Percentiles rank a stretch among this genome's conserved stretches.
Evolutionary conservation across 2,113 vertebrate species (phyloP).

Genomic region (Mirounga angustirostris): DNA sequence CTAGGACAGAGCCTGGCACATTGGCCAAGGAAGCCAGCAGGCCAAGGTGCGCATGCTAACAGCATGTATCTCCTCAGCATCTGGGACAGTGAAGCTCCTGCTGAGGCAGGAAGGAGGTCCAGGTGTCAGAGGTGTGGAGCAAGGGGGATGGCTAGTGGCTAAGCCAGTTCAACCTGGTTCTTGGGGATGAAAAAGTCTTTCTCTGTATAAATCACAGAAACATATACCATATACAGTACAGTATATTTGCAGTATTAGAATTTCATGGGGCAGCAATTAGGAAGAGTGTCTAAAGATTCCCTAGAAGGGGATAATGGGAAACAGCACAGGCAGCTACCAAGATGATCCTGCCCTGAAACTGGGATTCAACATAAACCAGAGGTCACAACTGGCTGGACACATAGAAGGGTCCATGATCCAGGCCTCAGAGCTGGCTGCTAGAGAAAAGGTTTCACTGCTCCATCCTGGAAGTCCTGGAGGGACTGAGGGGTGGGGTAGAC

Average conservation of each 20-base stretch:
- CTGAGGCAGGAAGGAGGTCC: neutral
- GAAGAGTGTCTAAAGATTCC: neutral
- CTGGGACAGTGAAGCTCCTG: no score
- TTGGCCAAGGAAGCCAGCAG: neutral
- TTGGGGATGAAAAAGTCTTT: neutral
- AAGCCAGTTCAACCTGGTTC: neutral
- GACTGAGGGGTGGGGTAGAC: neutral
- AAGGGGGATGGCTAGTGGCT: neutral
- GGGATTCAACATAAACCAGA: neutral
- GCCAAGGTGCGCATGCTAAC: neutral
- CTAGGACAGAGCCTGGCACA: neutral
- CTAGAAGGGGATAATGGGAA: neutral
- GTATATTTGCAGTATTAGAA: no score
- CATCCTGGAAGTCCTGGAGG: neutral
- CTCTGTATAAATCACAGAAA: neutral
- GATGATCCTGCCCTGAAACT: neutral
- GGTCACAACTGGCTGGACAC: no score
- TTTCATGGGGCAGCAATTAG: neutral
- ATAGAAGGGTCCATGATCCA: neutral
- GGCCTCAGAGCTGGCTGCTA: neutral
- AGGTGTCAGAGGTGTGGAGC: neutral
- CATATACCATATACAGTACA: rapidly evolving
- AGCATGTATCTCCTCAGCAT: neutral
- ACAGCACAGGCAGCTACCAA: no score
- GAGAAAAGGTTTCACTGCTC: neutral